Percentiles rank a stretch among this genome's conserved stretches.
Conservation (phyloP, 2,888 invertebrate genomes). For the Galeopsomyia nigrocyanea region DNA sequence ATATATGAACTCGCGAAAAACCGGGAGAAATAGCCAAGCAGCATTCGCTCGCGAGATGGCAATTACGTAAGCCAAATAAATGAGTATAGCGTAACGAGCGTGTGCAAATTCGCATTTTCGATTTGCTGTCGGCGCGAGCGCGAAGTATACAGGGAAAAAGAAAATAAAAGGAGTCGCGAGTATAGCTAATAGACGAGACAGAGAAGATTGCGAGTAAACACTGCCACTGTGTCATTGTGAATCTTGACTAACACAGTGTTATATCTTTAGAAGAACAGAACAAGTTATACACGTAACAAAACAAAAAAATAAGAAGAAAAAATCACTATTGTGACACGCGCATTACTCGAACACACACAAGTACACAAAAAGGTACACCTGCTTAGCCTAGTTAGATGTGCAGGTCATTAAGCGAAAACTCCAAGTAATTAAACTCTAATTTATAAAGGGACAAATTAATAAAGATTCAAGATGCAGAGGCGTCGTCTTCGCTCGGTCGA, state of each 20-base stretch:
- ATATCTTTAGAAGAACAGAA: conserved; percentile 34
- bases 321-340: neutral
- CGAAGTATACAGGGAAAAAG: conserved; percentile 2
- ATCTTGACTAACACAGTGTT: conserved; percentile 42
- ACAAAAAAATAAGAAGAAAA: too few relatives aligned
- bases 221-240: conserved; percentile 46
- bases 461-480: conserved; percentile 13
- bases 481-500: conserved; percentile 21
- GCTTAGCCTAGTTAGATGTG: conserved; percentile 48
- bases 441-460: conserved; percentile 41
- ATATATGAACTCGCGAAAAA: conserved; percentile 3
- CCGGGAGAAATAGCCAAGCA: neutral
- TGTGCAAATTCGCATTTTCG: conserved; percentile 24
- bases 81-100: conserved; percentile 12
- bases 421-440: conserved; percentile 43
- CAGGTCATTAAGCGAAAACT: conserved; percentile 41
- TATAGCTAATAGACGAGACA: conserved; percentile 5
- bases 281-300: conserved; percentile 19
- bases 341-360: conserved; percentile 18
- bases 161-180: neutral
- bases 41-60: conserved; percentile 30
- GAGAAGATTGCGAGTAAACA: conserved; percentile 30
- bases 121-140: conserved; percentile 10
- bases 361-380: conserved; percentile 29
- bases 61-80: conserved; percentile 45